Conservation (phyloP, 64 coral and sea anemone species). For the Actinia tenebrosa region DNA sequence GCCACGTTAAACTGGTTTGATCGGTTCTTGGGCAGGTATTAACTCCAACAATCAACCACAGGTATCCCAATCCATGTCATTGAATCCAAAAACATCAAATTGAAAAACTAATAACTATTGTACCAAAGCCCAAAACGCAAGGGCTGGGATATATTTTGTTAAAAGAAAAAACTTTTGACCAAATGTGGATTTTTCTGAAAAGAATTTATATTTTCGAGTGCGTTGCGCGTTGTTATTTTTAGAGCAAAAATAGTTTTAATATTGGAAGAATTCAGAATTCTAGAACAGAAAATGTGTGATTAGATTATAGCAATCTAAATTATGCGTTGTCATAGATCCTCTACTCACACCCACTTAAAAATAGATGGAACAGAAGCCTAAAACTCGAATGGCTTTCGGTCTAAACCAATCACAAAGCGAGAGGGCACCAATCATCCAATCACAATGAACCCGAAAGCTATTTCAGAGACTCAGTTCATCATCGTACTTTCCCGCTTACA, state of each 20-base stretch:
- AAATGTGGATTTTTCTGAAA: no score
- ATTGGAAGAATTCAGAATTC: background rate
- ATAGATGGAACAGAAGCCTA: background rate
- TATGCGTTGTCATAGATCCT: background rate
- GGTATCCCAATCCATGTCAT: no score
- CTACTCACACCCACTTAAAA: background rate
- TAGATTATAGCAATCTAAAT: background rate
- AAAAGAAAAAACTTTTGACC: no score
- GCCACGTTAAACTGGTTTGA: background rate
- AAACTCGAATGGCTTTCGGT: background rate
- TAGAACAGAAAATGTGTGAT: background rate
- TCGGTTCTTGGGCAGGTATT: no score
- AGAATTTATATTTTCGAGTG: no score
- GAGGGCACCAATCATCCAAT: background rate
- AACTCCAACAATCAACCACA: no score
- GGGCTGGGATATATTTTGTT: no score
- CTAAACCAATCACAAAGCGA: background rate
- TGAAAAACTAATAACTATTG: no score
- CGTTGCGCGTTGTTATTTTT: no score
- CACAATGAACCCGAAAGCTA: background rate
- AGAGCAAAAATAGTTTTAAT: no score
- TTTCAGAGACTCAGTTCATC: background rate
- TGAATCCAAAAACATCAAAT: no score
- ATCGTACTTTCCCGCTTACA: background rate
- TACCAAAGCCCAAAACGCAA: no score